Percentiles rank a stretch among this genome's conserved stretches.
phyloP scores from a whole-genome alignment of 2,797 vertebrate species.

The Podargus strigoides region DNA sequence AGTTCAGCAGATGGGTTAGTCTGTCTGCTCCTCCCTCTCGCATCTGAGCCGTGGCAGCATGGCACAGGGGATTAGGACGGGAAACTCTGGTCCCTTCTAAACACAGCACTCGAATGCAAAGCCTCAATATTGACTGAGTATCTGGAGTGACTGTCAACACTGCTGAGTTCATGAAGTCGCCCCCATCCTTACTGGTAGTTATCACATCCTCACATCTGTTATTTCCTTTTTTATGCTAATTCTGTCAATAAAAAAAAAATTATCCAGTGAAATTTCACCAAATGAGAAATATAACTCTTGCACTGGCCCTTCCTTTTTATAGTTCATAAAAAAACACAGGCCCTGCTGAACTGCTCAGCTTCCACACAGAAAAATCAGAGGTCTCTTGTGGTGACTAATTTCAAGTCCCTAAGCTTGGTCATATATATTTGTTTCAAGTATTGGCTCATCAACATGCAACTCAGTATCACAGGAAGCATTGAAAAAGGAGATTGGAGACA shows the following conservation, averaged over 20 bases:
- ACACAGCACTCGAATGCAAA: neutral
- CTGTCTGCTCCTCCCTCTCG: neutral
- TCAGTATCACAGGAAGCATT: neutral
- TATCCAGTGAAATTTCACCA: neutral
- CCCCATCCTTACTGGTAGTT: neutral
- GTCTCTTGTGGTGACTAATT: neutral
- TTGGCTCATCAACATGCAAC: neutral
- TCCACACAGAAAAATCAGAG: neutral
- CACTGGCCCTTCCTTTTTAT: neutral
- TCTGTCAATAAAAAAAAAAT: neutral
- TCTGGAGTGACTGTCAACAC: neutral
- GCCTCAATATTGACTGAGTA: accelerated
- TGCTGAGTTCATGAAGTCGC: neutral
- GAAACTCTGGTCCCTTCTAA: neutral
- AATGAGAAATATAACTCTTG: neutral
- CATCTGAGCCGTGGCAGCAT: too few relatives aligned
- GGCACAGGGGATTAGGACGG: neutral
- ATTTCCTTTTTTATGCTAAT: neutral
- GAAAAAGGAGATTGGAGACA: too few relatives aligned
- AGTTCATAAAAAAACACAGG: neutral
- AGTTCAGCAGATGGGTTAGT: neutral
- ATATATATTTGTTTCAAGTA: neutral
- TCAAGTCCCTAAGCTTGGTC: neutral
- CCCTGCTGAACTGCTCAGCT: neutral
- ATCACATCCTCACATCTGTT: neutral